These are phyloP conservation scores for Virgularia gustaviana DNA, from an alignment of 92 coral and sea anemone species.

Conservation along the genomic window DNA sequence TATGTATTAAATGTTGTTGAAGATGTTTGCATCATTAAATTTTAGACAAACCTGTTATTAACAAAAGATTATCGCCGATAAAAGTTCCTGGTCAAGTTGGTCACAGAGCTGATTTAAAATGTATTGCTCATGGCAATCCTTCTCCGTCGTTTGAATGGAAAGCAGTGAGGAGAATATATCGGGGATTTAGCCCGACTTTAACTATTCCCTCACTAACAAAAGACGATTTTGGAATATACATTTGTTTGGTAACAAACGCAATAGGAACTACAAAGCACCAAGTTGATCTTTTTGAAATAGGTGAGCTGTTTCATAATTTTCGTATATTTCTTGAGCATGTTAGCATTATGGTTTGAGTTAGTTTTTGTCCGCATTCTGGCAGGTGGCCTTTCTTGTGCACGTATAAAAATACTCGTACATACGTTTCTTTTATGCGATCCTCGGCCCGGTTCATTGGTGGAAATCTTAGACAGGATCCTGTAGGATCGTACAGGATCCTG, in stretches of 20 bases:
- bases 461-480: too few relatives aligned
- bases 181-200: slow-evolving; percentile 38
- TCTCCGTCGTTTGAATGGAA: slow-evolving; percentile 75
- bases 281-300: slow-evolving; percentile 68
- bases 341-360: too few relatives aligned
- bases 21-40: too few relatives aligned
- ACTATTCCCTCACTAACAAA: slow-evolving; percentile 47
- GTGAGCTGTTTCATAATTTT: slow-evolving; percentile 53
- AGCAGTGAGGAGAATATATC: slow-evolving; percentile 51
- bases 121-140: slow-evolving; percentile 79
- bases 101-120: slow-evolving; percentile 44
- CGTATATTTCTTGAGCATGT: too few relatives aligned
- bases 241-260: slow-evolving; percentile 61
- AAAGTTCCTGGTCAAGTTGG: slow-evolving; percentile 47
- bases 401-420: too few relatives aligned
- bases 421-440: too few relatives aligned
- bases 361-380: too few relatives aligned
- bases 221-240: slow-evolving; percentile 68
- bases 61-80: slow-evolving; percentile 59
- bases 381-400: too few relatives aligned
- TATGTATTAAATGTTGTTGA: too few relatives aligned
- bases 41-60: slow-evolving; percentile 72
- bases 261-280: slow-evolving; percentile 58
- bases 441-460: too few relatives aligned
- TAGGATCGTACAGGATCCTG: too few relatives aligned